Evolutionary conservation across 1,140 invertebrate species (phyloP), one percentile per base, ranked within the genome.

Genomic region (Drosophila erecta): DNA sequence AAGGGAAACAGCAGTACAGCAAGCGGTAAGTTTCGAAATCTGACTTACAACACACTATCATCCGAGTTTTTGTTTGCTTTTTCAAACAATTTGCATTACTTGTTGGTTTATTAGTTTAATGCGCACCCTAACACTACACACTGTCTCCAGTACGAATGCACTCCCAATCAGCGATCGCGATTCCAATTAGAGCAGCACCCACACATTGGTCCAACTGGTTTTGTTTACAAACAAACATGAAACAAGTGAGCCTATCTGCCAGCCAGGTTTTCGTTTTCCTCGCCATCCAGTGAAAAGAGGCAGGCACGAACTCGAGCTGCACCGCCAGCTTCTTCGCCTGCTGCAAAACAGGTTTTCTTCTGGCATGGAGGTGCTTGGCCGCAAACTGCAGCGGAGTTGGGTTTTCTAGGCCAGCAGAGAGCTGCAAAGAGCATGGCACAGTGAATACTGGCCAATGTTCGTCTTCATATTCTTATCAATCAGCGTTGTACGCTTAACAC

Each of bases 151-250:
- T 27, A 27, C 43, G 22, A 38, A 22, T 57, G 53, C 46, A 40
- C 44, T 47, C 41, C 44, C 55, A 44, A 66, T 79, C 43, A 43
- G 60, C 49, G 24, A 33, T 51, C 47, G 60, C 49, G 24, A 22
- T 47, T 44, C 66, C 43, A 75, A 58, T 81, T 55, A 41, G 57
- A 62, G 12, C 43, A 30, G 56, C 67, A 67, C 71, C 56, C 80
- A 54, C 76, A 57, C 49, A 50, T 62, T 20, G n/a, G 37, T 33
- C 54, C 67, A 89, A 87, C 84, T 89, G 76, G 84, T 83, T 85
- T 89, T 87, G 83, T 87, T 87, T 89, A 87, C 84, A 79, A 87
- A 81, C 83, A 87, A 76, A 61, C 54, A 37, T 59, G 56, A 66
- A 72, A 69, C 77, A 71, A 86, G 75, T 59, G 58, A 87, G 64